Conservation (phyloP, 1,140 invertebrate genomes). For the Harlomillsia oculata region DNA sequence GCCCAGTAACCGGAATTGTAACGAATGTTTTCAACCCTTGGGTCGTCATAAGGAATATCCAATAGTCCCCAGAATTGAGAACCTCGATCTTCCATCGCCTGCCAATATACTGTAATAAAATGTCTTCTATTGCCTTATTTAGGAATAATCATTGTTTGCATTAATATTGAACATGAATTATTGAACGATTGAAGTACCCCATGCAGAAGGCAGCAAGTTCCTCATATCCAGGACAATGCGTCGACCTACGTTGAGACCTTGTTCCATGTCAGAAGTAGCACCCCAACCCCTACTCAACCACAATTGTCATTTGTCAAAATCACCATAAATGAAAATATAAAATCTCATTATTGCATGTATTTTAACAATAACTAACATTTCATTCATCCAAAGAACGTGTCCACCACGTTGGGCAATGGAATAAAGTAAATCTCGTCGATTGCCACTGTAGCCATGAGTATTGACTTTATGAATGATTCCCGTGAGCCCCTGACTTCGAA, state of each 20-base stretch:
- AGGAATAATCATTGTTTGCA: not conserved
- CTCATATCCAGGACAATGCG: conserved; percentile 23
- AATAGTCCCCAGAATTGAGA: conserved; percentile 19
- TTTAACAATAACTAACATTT: conserved; percentile 24
- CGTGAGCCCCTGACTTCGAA: conserved; percentile 15
- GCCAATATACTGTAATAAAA: conserved; percentile 23
- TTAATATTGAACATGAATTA: not conserved
- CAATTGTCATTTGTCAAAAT: not conserved
- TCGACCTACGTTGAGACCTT: conserved; percentile 17
- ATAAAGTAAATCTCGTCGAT: conserved; percentile 15
- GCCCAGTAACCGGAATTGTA: conserved; percentile 27
- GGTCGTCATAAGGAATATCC: conserved; percentile 15
- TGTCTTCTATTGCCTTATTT: not conserved
- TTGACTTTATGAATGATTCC: conserved; percentile 24
- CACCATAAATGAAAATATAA: not conserved
- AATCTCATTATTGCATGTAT: too few species aligned
- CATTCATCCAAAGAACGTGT: conserved; percentile 32
- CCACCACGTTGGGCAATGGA: conserved; percentile 9
- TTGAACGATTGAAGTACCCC: conserved; percentile 26
- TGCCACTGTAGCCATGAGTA: conserved; percentile 25
- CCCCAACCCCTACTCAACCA: conserved; percentile 21
- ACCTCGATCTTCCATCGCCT: conserved; percentile 19
- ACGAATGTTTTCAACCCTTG: conserved; percentile 12
- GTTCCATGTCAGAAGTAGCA: conserved; percentile 18
- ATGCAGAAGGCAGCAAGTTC: conserved; percentile 25